Base-by-base conservation (phyloP, 2,113 vertebrate genomes). In the Clarias magur region DNA sequence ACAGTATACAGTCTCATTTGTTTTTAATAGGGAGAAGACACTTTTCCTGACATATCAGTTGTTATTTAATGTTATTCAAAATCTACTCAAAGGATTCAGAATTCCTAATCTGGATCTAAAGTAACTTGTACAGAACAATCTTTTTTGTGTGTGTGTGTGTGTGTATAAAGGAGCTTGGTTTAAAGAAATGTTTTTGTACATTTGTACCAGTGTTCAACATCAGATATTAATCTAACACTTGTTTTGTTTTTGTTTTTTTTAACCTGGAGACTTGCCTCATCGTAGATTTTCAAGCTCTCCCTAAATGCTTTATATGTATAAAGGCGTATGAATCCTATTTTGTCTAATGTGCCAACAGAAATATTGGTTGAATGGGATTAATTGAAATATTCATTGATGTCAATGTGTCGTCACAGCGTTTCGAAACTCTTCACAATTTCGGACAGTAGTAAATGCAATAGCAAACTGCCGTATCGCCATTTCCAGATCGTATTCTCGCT, bases 261-360 rank as follows among this genome's bases (percentile, higher is more conserved):
- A 67, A 73, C 30, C 17, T 73, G 12, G 42, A 53, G 25, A 27
- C n/a, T 53, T 83, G 19, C 42, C 63, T 54, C 48, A 19, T 56
- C 25, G 34, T 56, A 23, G n/a, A 21, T 68, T 70, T 56, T 59
- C 1, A 38, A 84, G 30, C 0, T 0, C 48, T 57, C 75, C 25
- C 9, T 57, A 25, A 56, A 57, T 72, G 54, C 54, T 68, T 67
- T 27, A 67, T 15, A 10, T 82, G 6, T 42, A 25, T 48, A 60
- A n/a, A 54, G 62, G 27, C 17, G 63, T 27, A 53, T 4, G 42
- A 82, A 59, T 21, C 0, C 48, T 67, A 53, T 67, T 53, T 82
- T 70, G n/a, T 56, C 23, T 27, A 83, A 83, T 34, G 82, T 83
- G 65, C 48, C 82, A 83, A 34, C 65, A 72, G 30, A n/a, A 9